Conservation (phyloP, 2,797 vertebrate genomes). For the Amblyraja radiata region DNA sequence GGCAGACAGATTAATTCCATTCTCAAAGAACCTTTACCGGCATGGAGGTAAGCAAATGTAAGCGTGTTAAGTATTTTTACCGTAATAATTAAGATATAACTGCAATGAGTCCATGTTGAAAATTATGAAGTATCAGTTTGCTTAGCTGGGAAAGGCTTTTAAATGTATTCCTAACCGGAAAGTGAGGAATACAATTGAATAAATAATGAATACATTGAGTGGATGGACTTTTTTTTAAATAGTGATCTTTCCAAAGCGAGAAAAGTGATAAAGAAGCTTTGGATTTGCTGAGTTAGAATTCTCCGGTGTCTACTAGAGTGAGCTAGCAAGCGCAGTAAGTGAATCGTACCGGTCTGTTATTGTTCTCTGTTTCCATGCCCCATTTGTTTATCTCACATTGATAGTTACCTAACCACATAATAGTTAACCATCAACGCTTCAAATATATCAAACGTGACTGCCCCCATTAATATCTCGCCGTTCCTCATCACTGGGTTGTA, state of each 20-base stretch:
- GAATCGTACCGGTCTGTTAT: not conserved
- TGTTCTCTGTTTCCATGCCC: not conserved
- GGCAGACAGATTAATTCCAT: not conserved
- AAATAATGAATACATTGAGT: not conserved
- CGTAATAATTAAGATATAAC: not conserved
- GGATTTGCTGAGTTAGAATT: not conserved
- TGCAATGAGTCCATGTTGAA: not conserved
- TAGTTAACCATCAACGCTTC: not conserved
- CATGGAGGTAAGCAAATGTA: conserved; percentile 27
- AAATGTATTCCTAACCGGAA: not conserved
- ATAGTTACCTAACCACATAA: not conserved
- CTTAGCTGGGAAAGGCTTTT: not conserved
- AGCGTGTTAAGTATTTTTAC: not conserved
- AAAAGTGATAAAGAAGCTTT: not conserved
- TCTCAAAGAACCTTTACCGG: not conserved
- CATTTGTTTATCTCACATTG: not conserved
- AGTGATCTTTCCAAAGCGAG: not conserved
- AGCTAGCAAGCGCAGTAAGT: not conserved
- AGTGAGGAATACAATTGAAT: not conserved
- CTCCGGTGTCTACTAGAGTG: not conserved
- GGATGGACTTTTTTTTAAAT: not conserved
- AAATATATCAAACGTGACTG: not conserved
- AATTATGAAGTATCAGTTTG: not conserved
- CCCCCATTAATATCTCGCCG: not conserved
- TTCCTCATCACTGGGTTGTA: not conserved